Percentiles rank a stretch among this genome's conserved stretches.
Evolutionary conservation across 2,888 invertebrate genomes (phyloP).

Genomic region (Polyommatus iphigenia): DNA sequence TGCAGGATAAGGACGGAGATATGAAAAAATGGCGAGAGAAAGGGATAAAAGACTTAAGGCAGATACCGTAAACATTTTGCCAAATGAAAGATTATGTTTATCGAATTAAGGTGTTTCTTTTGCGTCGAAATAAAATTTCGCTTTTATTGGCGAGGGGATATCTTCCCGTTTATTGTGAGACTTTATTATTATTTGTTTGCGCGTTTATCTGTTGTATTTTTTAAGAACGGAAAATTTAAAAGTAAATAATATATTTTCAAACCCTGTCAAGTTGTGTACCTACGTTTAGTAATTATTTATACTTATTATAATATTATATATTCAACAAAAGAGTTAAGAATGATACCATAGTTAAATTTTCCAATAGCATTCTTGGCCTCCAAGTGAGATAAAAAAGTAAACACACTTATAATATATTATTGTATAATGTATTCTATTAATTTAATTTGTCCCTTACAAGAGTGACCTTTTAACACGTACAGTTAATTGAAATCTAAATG

Average conservation of each 20-base stretch:
- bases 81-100: constrained; percentile 79
- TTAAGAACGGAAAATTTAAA: background rate
- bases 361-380: too few relatives aligned
- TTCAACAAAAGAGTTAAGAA: too few relatives aligned
- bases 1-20: constrained; percentile 48
- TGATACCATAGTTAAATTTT: too few relatives aligned
- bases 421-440: constrained; percentile 51
- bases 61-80: constrained; percentile 65
- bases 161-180: constrained; percentile 55
- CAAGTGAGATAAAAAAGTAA: too few relatives aligned
- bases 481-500: constrained; percentile 38
- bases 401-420: too few relatives aligned
- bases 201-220: constrained; percentile 32
- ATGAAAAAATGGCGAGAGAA: constrained; percentile 40
- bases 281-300: too few relatives aligned
- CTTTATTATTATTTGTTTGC: constrained; percentile 42
- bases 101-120: constrained; percentile 72
- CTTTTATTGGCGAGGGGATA: constrained; percentile 62
- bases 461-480: constrained; percentile 69
- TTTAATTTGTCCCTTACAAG: constrained; percentile 62
- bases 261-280: too few relatives aligned
- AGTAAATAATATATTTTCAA: background rate
- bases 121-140: constrained; percentile 65
- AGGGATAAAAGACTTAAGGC: constrained; percentile 49
- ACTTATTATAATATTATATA: too few relatives aligned